Percentiles rank a stretch among this genome's conserved stretches.
Evolutionary conservation across 2,888 invertebrate species (phyloP).

Genomic region (Cabera pusaria): DNA sequence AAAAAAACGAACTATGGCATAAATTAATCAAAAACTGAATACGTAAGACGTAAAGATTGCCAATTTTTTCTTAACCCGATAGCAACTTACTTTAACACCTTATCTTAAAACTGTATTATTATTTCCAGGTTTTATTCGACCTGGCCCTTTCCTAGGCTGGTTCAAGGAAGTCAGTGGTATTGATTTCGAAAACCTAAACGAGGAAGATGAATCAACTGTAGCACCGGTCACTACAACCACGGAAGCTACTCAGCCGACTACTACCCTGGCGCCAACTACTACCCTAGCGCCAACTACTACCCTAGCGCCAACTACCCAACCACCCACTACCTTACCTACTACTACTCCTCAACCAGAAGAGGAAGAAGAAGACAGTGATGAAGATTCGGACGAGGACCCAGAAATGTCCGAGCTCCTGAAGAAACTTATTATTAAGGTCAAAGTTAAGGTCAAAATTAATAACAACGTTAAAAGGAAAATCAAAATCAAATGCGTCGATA

Average conservation of each 20-base stretch:
- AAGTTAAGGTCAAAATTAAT: constrained; percentile 63
- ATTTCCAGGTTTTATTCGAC: constrained; percentile 60
- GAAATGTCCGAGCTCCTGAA: constrained; percentile 58
- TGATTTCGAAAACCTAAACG: constrained; percentile 60
- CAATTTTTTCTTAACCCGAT: no score
- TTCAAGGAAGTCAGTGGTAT: constrained; percentile 54
- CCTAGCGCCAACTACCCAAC: constrained; percentile 21
- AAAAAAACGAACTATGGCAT: no score
- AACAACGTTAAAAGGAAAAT: constrained; percentile 47
- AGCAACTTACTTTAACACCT: no score
- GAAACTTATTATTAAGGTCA: constrained; percentile 63
- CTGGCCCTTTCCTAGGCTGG: constrained; percentile 69
- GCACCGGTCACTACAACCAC: constrained; percentile 5
- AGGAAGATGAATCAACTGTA: constrained; percentile 38
- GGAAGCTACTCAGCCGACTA: constrained; percentile 12
- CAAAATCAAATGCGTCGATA: constrained; percentile 27
- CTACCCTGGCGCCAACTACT: constrained; percentile 18
- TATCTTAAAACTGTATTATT: background rate
- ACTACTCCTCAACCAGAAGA: constrained; percentile 36
- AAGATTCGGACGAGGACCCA: constrained; percentile 45
- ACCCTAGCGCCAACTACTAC: constrained; percentile 25
- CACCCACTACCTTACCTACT: constrained; percentile 24
- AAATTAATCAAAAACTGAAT: no score
- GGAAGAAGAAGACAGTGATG: constrained; percentile 40
- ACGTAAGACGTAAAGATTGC: no score